A percentile compares a stretch with the other conserved stretches of the same genome.
These are phyloP conservation scores for Falco punctatus DNA, from an alignment of 2,113 vertebrate species.

Conservation along the genomic window DNA sequence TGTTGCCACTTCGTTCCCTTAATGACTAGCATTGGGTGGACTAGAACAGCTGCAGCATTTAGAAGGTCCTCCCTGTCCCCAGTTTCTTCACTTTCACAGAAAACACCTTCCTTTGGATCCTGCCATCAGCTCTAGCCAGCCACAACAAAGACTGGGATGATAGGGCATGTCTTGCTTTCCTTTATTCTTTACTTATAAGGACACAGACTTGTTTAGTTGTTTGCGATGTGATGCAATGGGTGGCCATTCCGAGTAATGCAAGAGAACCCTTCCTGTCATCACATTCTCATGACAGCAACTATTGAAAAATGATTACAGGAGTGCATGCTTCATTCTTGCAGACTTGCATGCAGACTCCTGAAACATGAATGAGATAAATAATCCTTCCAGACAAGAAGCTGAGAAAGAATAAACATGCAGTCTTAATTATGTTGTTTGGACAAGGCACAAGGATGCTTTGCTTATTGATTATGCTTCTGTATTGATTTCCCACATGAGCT, in stretches of 20 bases:
- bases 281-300: neutral
- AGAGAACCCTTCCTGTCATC: neutral
- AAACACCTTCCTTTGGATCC: neutral
- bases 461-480: neutral
- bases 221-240: neutral
- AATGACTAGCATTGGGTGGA: neutral
- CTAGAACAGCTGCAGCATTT: neutral
- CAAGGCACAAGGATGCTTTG: neutral
- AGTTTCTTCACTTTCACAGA: neutral
- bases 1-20: neutral
- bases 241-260: neutral
- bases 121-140: neutral
- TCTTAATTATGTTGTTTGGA: neutral
- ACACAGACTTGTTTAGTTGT: neutral
- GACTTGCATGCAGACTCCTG: neutral
- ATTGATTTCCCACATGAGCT: neutral
- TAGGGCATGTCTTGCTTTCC: neutral
- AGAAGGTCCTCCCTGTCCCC: neutral
- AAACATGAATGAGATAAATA: neutral
- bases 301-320: neutral
- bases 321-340: neutral
- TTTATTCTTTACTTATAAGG: neutral
- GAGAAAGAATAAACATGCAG: neutral
- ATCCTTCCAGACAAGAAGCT: neutral
- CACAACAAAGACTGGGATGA: accelerated